These are phyloP conservation scores for Strigamia transsilvanica DNA, from an alignment of 2,888 invertebrate genomes.

Conservation along the genomic window DNA sequence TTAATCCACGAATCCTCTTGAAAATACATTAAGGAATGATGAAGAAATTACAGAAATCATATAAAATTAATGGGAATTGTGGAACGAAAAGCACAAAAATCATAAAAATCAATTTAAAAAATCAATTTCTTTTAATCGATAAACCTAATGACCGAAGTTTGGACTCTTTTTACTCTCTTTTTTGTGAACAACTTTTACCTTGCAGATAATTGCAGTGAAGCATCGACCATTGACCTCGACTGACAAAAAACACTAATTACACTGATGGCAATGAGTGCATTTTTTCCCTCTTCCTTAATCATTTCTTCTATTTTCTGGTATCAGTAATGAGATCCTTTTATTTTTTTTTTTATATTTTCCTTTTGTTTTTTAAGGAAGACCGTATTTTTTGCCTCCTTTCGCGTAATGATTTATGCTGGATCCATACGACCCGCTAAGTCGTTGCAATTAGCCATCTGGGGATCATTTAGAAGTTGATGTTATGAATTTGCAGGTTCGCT, in stretches of 20 bases:
- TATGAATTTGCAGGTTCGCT: constrained; percentile 19
- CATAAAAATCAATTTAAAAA: too few species aligned
- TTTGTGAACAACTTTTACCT: background rate
- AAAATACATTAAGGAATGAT: too few species aligned
- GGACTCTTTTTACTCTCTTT: too few species aligned
- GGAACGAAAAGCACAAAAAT: too few species aligned
- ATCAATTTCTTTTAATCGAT: too few species aligned
- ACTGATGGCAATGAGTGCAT: constrained; percentile 14
- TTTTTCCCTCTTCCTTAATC: background rate
- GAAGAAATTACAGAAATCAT: too few species aligned
- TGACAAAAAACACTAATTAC: constrained; percentile 10
- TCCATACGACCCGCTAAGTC: background rate
- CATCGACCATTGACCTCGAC: background rate
- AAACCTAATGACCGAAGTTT: background rate
- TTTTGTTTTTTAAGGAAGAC: background rate
- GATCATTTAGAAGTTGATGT: constrained; percentile 13
- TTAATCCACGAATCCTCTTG: too few species aligned
- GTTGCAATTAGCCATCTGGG: constrained; percentile 3
- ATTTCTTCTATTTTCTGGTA: background rate
- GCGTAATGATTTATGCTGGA: background rate
- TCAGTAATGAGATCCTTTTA: constrained; percentile 1
- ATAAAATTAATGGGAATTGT: too few species aligned
- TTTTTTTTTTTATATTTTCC: background rate
- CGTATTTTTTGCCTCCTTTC: background rate
- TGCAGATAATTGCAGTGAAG: background rate